A percentile compares a stretch with the other conserved stretches of the same genome.
phyloP scores from a whole-genome alignment of 1,140 invertebrate species.

The Drosophila fuyamai region DNA sequence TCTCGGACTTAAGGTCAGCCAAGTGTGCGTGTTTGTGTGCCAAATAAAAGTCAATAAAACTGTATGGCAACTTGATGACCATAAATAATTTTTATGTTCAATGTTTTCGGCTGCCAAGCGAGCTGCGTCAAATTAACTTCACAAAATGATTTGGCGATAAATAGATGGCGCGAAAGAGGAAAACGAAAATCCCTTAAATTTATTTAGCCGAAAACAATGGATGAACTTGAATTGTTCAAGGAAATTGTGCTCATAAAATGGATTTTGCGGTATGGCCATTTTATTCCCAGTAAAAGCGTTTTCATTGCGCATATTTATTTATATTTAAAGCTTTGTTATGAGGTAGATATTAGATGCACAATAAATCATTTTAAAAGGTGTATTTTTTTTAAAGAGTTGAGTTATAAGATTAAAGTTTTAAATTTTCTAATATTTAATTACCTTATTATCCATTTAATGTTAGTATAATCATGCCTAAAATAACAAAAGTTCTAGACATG shows the following conservation, averaged over 20 bases:
- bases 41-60: constrained; percentile 61
- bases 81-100: constrained; percentile 56
- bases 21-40: constrained; percentile 29
- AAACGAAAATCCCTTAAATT: constrained; percentile 8
- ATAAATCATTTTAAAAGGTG: too few species aligned
- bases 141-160: constrained; percentile 42
- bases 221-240: background rate
- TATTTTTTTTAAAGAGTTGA: too few species aligned
- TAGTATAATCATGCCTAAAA: background rate
- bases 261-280: background rate
- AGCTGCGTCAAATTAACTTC: constrained; percentile 44
- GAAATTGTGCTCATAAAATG: constrained; percentile 2
- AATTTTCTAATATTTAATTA: background rate
- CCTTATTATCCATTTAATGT: too few species aligned
- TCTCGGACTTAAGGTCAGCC: constrained; percentile 31
- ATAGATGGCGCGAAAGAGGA: constrained; percentile 7
- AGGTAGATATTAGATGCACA: background rate
- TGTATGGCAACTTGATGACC: constrained; percentile 43
- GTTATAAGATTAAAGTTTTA: background rate
- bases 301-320: background rate
- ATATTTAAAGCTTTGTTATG: background rate
- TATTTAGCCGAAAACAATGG: constrained; percentile 28
- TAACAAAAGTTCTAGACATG: background rate
- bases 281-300: background rate
- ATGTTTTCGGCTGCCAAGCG: constrained; percentile 22